phyloP scores from a whole-genome alignment of 2,797 vertebrate species.

The Lindbergichthys nudifrons region DNA sequence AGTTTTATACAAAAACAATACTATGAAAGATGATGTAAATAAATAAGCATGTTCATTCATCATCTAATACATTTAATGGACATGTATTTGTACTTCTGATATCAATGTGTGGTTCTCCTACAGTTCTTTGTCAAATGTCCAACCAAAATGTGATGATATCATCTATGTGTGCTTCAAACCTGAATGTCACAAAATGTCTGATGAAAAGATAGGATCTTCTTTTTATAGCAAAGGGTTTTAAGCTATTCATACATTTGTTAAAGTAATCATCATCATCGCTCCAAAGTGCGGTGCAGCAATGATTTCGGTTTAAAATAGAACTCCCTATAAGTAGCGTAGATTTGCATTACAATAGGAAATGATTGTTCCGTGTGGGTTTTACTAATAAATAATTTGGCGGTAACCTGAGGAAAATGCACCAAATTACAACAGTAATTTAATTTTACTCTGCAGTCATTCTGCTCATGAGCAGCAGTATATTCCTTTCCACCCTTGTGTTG shows the following conservation, averaged over 20 bases:
- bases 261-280: background rate
- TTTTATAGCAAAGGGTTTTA: background rate
- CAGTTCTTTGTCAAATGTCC: background rate
- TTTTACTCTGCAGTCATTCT: conserved; percentile 22
- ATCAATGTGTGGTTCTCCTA: background rate
- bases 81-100: background rate
- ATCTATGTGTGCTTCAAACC: background rate
- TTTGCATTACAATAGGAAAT: background rate
- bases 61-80: too few species aligned
- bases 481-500: conserved; percentile 9
- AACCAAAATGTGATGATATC: background rate
- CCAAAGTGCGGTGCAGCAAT: background rate
- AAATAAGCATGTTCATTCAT: too few species aligned
- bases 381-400: background rate
- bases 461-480: conserved; percentile 37
- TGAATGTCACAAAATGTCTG: background rate
- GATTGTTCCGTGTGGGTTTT: background rate
- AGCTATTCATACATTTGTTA: background rate
- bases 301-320: background rate
- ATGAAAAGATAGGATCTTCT: background rate
- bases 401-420: background rate
- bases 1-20: background rate
- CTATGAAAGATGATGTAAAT: too few species aligned
- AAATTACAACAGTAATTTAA: background rate
- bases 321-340: background rate